Evolutionary conservation across 2,113 vertebrate species (phyloP).

Genomic region (Tyrannus savana): DNA sequence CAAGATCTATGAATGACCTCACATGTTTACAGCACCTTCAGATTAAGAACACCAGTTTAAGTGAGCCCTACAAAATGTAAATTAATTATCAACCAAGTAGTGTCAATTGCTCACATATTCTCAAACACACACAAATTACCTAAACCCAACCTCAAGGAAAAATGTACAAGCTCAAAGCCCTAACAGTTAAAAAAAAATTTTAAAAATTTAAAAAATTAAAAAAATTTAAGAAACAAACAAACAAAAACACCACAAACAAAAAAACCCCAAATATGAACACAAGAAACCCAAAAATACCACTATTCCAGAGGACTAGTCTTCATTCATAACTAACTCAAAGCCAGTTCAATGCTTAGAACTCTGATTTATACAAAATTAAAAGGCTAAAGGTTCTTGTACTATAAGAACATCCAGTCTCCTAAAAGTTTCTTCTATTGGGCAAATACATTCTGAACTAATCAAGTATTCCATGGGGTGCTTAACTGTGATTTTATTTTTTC

Average conservation of each 20-base stretch:
- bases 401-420: neutral
- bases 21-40: neutral
- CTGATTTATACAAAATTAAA: neutral
- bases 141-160: neutral
- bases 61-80: neutral
- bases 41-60: neutral
- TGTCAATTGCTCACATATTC: neutral
- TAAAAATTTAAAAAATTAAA: fast-evolving
- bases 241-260: neutral
- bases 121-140: neutral
- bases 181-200: neutral
- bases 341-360: neutral
- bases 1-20: neutral
- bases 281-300: neutral
- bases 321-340: neutral
- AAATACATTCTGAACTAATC: neutral
- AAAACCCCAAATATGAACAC: neutral
- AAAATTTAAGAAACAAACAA: neutral
- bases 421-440: neutral
- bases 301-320: neutral
- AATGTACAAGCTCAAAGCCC: neutral
- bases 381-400: neutral
- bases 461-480: neutral
- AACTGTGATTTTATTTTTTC: neutral
- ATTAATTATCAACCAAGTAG: neutral